Evolutionary conservation across 1,140 invertebrate species (phyloP).

Genomic region (Venustaconcha ellipsiformis): DNA sequence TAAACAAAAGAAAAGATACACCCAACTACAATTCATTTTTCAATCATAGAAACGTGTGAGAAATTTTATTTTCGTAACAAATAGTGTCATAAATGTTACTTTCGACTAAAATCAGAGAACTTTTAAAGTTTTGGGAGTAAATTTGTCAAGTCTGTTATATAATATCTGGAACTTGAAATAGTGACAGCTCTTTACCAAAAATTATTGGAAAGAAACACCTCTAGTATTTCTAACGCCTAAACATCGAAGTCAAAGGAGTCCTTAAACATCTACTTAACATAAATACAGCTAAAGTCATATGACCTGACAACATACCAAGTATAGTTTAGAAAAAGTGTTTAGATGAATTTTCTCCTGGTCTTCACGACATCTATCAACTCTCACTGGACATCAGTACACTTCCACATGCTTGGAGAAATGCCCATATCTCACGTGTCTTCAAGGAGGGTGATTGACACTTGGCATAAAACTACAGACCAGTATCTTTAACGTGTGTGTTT

Average conservation of each 20-base stretch:
- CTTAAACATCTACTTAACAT: slow-evolving; percentile 4
- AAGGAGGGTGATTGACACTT: slow-evolving; percentile 29
- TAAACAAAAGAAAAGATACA: no score
- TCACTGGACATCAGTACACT: background rate
- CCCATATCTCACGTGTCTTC: slow-evolving; percentile 27
- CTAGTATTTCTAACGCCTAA: background rate
- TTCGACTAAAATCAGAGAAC: no score
- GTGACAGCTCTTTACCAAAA: background rate
- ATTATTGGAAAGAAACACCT: background rate
- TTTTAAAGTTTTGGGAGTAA: no score
- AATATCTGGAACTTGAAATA: background rate
- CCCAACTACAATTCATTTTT: no score
- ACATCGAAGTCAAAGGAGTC: slow-evolving; percentile 4
- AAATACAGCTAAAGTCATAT: slow-evolving; percentile 1
- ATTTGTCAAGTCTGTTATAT: no score
- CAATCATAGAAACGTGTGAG: no score
- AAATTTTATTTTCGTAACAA: no score
- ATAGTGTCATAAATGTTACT: no score
- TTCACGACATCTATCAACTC: slow-evolving; percentile 8
- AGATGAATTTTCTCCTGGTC: background rate
- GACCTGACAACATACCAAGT: slow-evolving; percentile 17
- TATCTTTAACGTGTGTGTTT: slow-evolving; percentile 11
- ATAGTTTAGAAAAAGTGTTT: slow-evolving; percentile 7
- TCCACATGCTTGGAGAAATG: slow-evolving; percentile 15
- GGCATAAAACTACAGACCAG: slow-evolving; percentile 22